These are phyloP conservation scores for Lepus oiostolus DNA, from an alignment of 2,797 vertebrate species.

Conservation along the genomic window DNA sequence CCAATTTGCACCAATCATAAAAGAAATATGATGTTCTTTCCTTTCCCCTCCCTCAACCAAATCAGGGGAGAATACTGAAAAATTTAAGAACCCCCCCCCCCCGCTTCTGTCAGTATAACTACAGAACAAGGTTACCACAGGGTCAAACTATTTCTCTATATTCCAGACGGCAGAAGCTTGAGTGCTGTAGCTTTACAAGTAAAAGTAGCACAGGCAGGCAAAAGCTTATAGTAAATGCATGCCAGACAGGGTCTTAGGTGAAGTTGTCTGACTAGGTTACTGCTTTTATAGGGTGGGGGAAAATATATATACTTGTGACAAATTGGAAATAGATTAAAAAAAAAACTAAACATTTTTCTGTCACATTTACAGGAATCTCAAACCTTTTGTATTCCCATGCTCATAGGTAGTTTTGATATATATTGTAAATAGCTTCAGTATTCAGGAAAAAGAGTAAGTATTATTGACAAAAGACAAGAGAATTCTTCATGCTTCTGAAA, in stretches of 20 bases:
- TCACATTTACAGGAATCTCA: constrained; percentile 86
- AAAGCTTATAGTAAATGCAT: constrained; percentile 75
- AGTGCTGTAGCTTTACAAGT: constrained; percentile 56
- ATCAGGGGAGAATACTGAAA: constrained; percentile 46
- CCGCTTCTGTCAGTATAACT: constrained; percentile 51
- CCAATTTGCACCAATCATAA: constrained; percentile 57
- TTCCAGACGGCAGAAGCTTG: constrained; percentile 58
- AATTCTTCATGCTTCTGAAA: constrained; percentile 93
- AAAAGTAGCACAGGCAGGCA: constrained; percentile 72
- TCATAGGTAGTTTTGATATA: constrained; percentile 87
- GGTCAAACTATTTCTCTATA: constrained; percentile 46
- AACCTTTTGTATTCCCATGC: constrained; percentile 86
- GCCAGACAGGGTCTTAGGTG: constrained; percentile 51
- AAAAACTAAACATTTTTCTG: constrained; percentile 57
- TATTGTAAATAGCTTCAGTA: constrained; percentile 86
- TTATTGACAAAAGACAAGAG: constrained; percentile 79
- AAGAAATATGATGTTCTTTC: constrained; percentile 54
- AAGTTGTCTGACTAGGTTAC: constrained; percentile 72
- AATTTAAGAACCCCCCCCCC: constrained; percentile 57
- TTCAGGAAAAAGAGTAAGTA: constrained; percentile 82
- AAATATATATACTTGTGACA: constrained; percentile 9
- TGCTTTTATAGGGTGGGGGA: constrained; percentile 42
- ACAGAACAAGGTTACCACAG: constrained; percentile 18
- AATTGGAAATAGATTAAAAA: constrained; percentile 63
- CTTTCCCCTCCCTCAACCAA: constrained; percentile 23